Evolutionary conservation across 2,888 invertebrate species (phyloP).

Genomic region (Aelia acuminata): DNA sequence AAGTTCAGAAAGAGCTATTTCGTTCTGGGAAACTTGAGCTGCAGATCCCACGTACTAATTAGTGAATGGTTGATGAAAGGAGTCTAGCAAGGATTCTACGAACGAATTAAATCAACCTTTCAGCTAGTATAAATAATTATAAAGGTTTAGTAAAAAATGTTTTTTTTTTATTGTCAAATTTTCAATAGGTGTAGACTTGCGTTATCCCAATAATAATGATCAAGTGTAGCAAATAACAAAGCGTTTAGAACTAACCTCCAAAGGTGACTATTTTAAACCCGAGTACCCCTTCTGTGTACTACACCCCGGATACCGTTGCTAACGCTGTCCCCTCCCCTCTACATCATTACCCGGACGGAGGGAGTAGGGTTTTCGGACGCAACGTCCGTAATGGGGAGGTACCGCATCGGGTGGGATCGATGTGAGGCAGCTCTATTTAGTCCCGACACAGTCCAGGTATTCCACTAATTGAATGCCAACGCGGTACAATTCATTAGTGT

Average conservation of each 20-base stretch:
- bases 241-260: too few species aligned
- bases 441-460: background rate
- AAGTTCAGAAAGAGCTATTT: constrained; percentile 8
- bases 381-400: background rate
- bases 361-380: background rate
- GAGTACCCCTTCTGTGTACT: too few species aligned
- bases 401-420: background rate
- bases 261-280: too few species aligned
- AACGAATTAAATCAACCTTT: background rate
- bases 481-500: background rate
- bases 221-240: too few species aligned
- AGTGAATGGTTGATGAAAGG: background rate
- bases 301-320: background rate
- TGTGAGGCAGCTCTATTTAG: background rate
- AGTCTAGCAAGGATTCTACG: background rate
- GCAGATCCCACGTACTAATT: background rate
- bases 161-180: too few species aligned
- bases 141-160: too few species aligned
- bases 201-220: too few species aligned
- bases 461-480: background rate
- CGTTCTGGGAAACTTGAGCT: background rate
- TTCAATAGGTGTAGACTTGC: too few species aligned
- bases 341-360: background rate
- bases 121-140: too few species aligned
- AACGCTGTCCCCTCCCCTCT: background rate